Evolutionary conservation across 2,797 vertebrate species (phyloP).

Genomic region (Ciconia nigra): DNA sequence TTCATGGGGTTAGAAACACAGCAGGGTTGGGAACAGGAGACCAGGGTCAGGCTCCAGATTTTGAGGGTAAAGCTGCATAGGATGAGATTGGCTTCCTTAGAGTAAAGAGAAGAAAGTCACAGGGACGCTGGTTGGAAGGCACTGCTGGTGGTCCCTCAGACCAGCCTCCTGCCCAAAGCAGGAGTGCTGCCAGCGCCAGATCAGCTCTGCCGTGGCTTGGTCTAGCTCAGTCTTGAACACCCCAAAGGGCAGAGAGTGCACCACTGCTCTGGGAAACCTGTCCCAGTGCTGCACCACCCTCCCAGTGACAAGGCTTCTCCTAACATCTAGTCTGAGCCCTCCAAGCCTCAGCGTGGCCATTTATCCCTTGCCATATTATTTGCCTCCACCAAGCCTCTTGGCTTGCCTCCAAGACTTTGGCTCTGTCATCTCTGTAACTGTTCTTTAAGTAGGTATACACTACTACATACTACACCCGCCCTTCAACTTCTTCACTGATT

Average conservation of each 20-base stretch:
- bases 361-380: not conserved
- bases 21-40: not conserved
- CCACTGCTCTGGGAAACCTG: not conserved
- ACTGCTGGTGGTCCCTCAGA: not conserved
- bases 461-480: not conserved
- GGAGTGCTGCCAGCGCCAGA: not conserved
- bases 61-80: not conserved
- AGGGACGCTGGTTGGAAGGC: not conserved
- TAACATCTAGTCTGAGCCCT: not conserved
- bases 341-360: not conserved
- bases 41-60: not conserved
- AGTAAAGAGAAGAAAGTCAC: not conserved
- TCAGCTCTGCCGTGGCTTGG: not conserved
- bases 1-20: fast-evolving
- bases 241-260: not conserved
- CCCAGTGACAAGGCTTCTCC: not conserved
- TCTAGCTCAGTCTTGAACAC: not conserved
- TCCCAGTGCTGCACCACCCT: not conserved
- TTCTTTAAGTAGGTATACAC: not conserved
- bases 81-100: not conserved
- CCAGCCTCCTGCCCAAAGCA: not conserved
- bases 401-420: not conserved
- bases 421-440: not conserved
- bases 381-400: not conserved
- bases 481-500: not conserved